phyloP scores from a whole-genome alignment of 2,797 vertebrate species.

The Synanceia verrucosa region DNA sequence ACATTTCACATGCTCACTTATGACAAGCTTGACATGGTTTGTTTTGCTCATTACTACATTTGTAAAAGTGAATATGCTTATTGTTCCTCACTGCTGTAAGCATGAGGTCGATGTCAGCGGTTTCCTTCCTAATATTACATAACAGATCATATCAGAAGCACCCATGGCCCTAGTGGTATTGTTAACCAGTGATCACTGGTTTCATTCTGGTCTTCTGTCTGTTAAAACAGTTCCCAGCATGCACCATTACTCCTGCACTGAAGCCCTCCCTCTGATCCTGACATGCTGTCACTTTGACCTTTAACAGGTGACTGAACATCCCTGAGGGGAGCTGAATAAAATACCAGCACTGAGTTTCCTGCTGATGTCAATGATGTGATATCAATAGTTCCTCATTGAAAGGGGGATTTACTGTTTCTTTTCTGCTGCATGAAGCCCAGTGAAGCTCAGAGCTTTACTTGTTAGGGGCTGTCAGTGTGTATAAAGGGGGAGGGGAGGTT shows the following conservation, averaged over 20 bases:
- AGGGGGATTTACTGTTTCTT: conserved; percentile 53
- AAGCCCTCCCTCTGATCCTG: conserved; percentile 52
- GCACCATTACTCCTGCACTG: conserved; percentile 12
- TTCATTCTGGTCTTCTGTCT: conserved; percentile 8
- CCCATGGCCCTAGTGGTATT: conserved; percentile 4
- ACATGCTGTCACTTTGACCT: conserved; percentile 66
- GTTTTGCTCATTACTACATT: background rate
- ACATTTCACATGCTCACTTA: background rate
- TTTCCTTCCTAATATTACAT: background rate
- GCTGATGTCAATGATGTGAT: conserved; percentile 73
- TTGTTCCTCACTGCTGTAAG: background rate
- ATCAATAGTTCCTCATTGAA: conserved; percentile 67
- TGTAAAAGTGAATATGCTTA: background rate
- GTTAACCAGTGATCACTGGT: conserved; percentile 31
- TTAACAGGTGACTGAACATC: conserved; percentile 63
- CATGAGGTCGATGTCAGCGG: background rate
- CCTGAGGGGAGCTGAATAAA: conserved; percentile 58
- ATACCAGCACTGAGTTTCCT: conserved; percentile 60
- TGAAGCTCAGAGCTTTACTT: conserved; percentile 15
- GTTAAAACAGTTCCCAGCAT: conserved; percentile 29
- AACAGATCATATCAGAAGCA: background rate
- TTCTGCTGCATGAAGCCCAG: conserved; percentile 27
- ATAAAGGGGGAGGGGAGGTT: conserved; percentile 27
- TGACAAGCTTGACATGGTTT: background rate
- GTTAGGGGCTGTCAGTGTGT: conserved; percentile 51